Evolutionary conservation across 1,140 invertebrate species (phyloP).

Genomic region (Scaptomyza pallida): DNA sequence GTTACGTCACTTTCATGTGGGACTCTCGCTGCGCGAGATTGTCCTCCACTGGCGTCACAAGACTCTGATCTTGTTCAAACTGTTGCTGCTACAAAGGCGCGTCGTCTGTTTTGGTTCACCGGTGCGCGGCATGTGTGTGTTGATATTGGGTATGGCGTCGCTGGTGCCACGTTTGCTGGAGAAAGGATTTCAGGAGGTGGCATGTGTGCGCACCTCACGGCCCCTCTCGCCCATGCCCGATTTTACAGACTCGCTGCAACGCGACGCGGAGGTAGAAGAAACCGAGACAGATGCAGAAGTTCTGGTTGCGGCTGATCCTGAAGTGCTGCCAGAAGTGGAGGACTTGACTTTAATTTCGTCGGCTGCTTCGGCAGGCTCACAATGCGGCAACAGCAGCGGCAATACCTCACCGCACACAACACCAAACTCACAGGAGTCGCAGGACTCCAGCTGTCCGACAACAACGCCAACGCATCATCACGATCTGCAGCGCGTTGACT

Average conservation of each 20-base stretch:
- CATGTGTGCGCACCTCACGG: constrained; percentile 90
- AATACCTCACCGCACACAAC: constrained; percentile 72
- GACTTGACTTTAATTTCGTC: constrained; percentile 67
- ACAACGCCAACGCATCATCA: constrained; percentile 36
- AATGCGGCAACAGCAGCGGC: constrained; percentile 55
- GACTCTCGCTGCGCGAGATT: constrained; percentile 76
- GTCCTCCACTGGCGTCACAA: constrained; percentile 92
- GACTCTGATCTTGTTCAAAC: constrained; percentile 96
- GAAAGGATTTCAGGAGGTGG: constrained; percentile 92
- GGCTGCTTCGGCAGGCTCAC: constrained; percentile 69
- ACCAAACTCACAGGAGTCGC: constrained; percentile 61
- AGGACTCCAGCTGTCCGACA: constrained; percentile 51
- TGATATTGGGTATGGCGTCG: constrained; percentile 94
- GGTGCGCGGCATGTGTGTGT: constrained; percentile 93
- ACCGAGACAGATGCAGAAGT: constrained; percentile 22
- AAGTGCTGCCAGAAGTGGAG: constrained; percentile 70
- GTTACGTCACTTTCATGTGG: constrained; percentile 85
- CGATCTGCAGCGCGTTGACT: constrained; percentile 32
- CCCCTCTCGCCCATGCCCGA: constrained; percentile 92
- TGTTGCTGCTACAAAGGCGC: constrained; percentile 94
- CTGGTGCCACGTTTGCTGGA: constrained; percentile 95
- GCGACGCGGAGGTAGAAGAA: constrained; percentile 62
- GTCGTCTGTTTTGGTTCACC: constrained; percentile 97
- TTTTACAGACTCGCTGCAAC: constrained; percentile 83
- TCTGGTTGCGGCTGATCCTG: constrained; percentile 57